phyloP scores from a whole-genome alignment of 2,888 invertebrate genomes.

The Sinohyriopsis cumingii region DNA sequence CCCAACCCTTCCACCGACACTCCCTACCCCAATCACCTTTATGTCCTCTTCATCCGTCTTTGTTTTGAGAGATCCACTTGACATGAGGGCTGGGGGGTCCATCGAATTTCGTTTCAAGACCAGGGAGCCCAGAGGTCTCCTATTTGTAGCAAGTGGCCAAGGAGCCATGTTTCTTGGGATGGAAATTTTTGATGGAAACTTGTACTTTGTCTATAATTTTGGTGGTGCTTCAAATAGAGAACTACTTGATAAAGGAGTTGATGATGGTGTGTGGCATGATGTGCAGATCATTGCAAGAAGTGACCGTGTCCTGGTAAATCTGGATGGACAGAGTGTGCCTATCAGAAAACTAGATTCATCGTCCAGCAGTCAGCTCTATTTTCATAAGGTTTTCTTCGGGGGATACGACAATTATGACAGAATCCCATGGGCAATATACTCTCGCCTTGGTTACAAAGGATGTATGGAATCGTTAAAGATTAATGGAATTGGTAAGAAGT shows the following conservation, averaged over 20 bases:
- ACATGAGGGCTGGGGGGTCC: constrained; percentile 38
- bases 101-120: constrained; percentile 65
- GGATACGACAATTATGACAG: constrained; percentile 34
- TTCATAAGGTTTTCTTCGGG: constrained; percentile 49
- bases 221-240: constrained; percentile 51
- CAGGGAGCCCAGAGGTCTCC: constrained; percentile 56
- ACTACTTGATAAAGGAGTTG: constrained; percentile 47
- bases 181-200: constrained; percentile 66
- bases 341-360: constrained; percentile 11
- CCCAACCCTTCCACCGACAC: constrained; percentile 1
- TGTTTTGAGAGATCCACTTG: constrained; percentile 18
- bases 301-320: constrained; percentile 34
- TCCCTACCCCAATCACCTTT: constrained; percentile 19
- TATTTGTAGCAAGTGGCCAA: constrained; percentile 44
- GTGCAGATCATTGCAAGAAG: constrained; percentile 32
- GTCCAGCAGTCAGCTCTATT: constrained; percentile 12
- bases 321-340: constrained; percentile 42
- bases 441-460: constrained; percentile 61
- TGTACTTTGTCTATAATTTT: constrained; percentile 63
- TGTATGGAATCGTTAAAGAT: constrained; percentile 65
- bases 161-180: constrained; percentile 55
- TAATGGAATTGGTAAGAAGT: constrained; percentile 21
- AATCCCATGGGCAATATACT: constrained; percentile 67
- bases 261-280: constrained; percentile 62
- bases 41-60: constrained; percentile 20